Conservation (phyloP, 1,140 invertebrate genomes). For the Belonocnema kinseyi region DNA sequence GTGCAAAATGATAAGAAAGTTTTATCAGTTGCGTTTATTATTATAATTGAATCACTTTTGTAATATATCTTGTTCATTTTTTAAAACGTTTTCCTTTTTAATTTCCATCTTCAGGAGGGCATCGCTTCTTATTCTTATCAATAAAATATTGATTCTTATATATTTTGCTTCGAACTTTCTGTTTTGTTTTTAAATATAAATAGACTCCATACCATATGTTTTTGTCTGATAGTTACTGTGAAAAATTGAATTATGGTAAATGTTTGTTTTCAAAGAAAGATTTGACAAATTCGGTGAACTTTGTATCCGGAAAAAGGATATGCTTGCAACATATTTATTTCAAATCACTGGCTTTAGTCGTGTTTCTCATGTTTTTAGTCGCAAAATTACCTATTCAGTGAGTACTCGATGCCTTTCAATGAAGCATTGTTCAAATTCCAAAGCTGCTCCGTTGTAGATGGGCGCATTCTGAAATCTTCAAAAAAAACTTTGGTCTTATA, state of each 20-base stretch:
- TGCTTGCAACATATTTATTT: neutral
- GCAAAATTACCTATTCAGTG: conserved; percentile 18
- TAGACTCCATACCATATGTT: no score
- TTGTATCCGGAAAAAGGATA: no score
- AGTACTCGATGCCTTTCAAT: conserved; percentile 20
- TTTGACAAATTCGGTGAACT: no score
- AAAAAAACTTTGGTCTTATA: neutral
- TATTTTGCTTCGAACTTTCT: no score
- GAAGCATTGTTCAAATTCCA: conserved; percentile 30
- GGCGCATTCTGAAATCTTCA: conserved; percentile 15
- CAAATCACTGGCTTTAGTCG: neutral
- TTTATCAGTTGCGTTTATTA: conserved; percentile 21
- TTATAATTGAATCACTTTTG: conserved; percentile 28
- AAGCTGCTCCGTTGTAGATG: conserved; percentile 18
- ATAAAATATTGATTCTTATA: neutral
- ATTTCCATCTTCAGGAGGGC: conserved; percentile 32
- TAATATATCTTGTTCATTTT: conserved; percentile 18
- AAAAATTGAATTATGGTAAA: no score
- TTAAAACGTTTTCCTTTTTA: conserved; percentile 19
- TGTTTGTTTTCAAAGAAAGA: no score
- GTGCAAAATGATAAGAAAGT: conserved; percentile 12
- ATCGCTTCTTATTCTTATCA: neutral
- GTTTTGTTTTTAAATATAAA: no score
- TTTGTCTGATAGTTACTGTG: no score
- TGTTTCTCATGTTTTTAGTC: neutral